Percentiles rank a stretch among this genome's conserved stretches.
Conservation (phyloP, 2,797 vertebrate species). For the Staurois parvus region DNA sequence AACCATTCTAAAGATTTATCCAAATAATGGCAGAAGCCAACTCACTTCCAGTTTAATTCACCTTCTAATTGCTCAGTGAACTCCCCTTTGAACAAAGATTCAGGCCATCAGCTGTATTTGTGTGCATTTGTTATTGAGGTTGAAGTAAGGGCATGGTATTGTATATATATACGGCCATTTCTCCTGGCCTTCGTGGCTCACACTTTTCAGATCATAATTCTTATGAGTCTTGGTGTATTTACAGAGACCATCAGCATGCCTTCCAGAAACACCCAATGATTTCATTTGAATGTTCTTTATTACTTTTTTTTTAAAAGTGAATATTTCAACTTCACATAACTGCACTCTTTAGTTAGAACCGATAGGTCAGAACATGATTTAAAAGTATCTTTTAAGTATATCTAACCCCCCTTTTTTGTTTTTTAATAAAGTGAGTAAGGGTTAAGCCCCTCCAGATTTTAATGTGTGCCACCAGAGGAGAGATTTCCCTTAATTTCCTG, state of each 20-base stretch:
- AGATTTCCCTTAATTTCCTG: too few species aligned
- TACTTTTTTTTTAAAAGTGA: background rate
- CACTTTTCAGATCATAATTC: background rate
- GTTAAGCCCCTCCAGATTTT: too few species aligned
- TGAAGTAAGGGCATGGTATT: slow-evolving; percentile 18
- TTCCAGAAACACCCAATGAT: background rate
- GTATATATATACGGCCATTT: slow-evolving; percentile 38
- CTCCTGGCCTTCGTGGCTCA: background rate
- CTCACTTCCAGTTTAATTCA: slow-evolving; percentile 64
- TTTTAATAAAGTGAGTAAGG: too few species aligned
- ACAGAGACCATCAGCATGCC: background rate
- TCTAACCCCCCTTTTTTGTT: too few species aligned
- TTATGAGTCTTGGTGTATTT: background rate
- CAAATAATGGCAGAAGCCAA: slow-evolving; percentile 68
- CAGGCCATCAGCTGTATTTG: slow-evolving; percentile 21
- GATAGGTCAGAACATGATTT: too few species aligned
- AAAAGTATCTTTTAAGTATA: too few species aligned
- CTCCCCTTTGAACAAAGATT: slow-evolving; percentile 47
- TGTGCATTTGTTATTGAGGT: slow-evolving; percentile 21
- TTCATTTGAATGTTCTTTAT: background rate
- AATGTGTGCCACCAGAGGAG: too few species aligned
- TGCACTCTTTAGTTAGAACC: too few species aligned
- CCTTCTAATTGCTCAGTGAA: slow-evolving; percentile 48
- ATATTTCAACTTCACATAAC: background rate
- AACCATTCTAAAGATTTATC: slow-evolving; percentile 70